Evolutionary conservation across 2,797 vertebrate genomes (phyloP), one percentile per base, ranked within the genome.

Genomic region (Oryzias sinensis): DNA sequence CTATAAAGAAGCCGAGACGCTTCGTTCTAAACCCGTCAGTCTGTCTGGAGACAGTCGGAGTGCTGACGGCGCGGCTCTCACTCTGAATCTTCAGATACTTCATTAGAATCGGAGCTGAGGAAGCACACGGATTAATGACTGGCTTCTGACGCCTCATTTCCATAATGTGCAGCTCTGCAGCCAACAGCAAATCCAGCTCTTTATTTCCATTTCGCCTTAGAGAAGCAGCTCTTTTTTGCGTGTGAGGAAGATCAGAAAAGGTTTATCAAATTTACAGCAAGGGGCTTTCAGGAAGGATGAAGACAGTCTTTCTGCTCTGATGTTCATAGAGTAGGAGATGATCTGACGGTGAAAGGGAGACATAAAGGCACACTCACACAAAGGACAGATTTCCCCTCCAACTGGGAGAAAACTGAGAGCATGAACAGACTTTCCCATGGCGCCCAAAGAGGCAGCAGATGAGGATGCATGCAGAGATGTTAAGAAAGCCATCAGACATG

Each of bases 391-490:
- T 74, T 62, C 9, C 55, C 42, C 53, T 65, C 70, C 24, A 43
- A 69, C 69, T 62, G 68, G 47, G 61, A 67, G 44, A 67, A 70
- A 67, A 70, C 45, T 49, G 29, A 69, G 43, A 33, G 53, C 49
- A 33, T 54, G 8, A 43, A 20, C 42, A 54, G 55, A 67, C 50
- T 67, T 63, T 62, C 70, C 56, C 52, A 52, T 44, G 33, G 61
- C 58, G 51, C 70, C 59, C 68, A 71, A 68, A 70, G 62, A 41
- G 57, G 72, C 68, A 80, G 60, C 65, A 72, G 77, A 77, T 59
- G 64, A 79, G 64, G 51, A 77, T 48, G 70, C 75, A 81, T 62
- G 65, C 74, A 47, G 68, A 67, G 71, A 81, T 43, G 50, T 33
- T 59, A 68, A 68, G 56, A 43, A 13, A 37, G 4, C 33, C 33